These are phyloP conservation scores for Ammodytes dubius DNA, from an alignment of 2,113 vertebrate species.

Conservation along the genomic window DNA sequence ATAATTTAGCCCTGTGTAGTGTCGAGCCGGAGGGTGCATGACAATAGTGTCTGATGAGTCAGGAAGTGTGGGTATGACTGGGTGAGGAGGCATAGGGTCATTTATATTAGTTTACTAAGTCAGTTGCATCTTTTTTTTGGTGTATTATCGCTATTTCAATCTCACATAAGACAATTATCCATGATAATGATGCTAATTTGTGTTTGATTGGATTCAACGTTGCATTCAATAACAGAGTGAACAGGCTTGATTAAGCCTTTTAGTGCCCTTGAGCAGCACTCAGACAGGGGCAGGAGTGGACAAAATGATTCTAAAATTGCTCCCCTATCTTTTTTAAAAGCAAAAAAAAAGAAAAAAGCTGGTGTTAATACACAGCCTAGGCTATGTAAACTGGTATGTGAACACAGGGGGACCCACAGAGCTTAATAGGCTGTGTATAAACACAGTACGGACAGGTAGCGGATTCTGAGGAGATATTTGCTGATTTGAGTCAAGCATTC, in stretches of 20 bases:
- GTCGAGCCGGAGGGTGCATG: conserved; percentile 36
- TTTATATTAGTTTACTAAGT: conserved; percentile 28
- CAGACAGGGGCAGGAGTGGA: background rate
- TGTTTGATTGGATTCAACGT: background rate
- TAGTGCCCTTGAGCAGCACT: background rate
- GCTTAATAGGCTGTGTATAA: too few relatives aligned
- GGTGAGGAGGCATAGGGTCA: conserved; percentile 5
- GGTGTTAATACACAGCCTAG: too few relatives aligned
- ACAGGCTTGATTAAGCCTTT: background rate
- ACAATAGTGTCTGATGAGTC: conserved; percentile 76
- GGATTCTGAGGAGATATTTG: too few relatives aligned
- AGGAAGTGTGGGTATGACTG: conserved; percentile 55
- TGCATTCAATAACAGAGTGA: background rate
- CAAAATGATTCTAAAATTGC: background rate
- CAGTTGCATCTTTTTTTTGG: background rate
- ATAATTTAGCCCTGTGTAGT: conserved; percentile 69
- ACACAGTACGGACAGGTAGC: too few relatives aligned
- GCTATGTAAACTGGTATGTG: too few relatives aligned
- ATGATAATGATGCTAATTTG: background rate
- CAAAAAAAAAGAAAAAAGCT: background rate
- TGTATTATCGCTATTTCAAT: background rate
- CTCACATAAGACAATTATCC: background rate
- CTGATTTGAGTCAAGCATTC: too few relatives aligned
- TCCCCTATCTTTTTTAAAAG: background rate
- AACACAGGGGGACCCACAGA: too few relatives aligned